Conservation (phyloP, 2,797 vertebrate genomes). For the Micropoecilia bifurca region DNA sequence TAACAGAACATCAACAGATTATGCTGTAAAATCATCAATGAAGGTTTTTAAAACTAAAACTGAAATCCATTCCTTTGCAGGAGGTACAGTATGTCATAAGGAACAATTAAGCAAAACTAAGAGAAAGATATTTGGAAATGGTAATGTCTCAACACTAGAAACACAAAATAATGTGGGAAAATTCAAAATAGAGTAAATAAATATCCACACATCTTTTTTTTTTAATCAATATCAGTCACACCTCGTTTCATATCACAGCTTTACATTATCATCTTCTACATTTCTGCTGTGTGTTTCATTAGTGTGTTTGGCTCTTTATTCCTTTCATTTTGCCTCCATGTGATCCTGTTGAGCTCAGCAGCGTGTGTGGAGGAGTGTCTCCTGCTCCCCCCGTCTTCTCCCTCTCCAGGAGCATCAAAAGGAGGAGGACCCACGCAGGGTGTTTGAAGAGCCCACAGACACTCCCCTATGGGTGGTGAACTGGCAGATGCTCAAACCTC, state of each 20-base stretch:
- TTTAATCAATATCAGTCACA: background rate
- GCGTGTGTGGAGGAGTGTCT: constrained; percentile 77
- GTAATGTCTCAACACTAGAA: background rate
- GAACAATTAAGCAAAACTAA: background rate
- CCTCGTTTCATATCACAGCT: background rate
- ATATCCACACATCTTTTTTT: background rate
- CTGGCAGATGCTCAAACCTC: constrained; percentile 84
- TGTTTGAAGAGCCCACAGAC: constrained; percentile 81
- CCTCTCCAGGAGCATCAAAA: constrained; percentile 83
- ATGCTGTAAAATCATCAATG: constrained; percentile 4
- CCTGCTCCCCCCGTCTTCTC: constrained; percentile 71
- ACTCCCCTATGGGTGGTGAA: constrained; percentile 83
- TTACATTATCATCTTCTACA: background rate
- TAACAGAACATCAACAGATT: background rate
- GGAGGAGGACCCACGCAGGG: constrained; percentile 79
- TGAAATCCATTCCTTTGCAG: constrained; percentile 2
- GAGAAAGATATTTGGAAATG: background rate
- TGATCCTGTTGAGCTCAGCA: constrained; percentile 63
- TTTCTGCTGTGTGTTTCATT: constrained; percentile 18
- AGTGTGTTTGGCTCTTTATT: constrained; percentile 7
- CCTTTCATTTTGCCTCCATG: constrained; percentile 36
- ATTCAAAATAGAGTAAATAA: background rate
- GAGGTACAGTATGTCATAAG: background rate
- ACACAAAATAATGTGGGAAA: background rate
- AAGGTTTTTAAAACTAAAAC: constrained; percentile 6